Conservation (phyloP, 2,113 vertebrate species). For the Canis aureus region DNA sequence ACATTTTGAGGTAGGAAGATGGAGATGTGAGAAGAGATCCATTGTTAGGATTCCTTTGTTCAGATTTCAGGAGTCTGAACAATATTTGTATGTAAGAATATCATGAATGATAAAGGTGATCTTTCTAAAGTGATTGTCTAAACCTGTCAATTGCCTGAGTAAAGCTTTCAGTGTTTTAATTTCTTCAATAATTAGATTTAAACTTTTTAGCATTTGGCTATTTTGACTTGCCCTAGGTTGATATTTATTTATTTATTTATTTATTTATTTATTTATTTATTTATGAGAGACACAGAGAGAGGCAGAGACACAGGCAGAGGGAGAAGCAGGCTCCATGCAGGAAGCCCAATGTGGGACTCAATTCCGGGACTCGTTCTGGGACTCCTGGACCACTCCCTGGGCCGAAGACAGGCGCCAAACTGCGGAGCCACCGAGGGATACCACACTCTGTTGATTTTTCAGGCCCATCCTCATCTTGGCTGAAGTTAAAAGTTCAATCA, state of each 20-base stretch:
- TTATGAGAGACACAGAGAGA: too few relatives aligned
- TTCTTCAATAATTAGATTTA: neutral
- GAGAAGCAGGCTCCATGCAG: too few relatives aligned
- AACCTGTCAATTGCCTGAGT: neutral
- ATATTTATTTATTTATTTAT: neutral
- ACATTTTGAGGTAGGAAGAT: neutral
- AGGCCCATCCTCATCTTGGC: fast-evolving
- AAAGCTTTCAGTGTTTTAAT: neutral
- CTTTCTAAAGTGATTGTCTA: neutral
- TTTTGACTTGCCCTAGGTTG: neutral
- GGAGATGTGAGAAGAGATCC: neutral
- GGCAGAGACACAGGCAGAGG: too few relatives aligned
- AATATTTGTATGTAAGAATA: neutral
- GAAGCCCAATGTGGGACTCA: too few relatives aligned
- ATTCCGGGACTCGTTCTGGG: too few relatives aligned
- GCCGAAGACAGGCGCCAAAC: too few relatives aligned
- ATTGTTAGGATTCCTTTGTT: neutral
- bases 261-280: too few relatives aligned
- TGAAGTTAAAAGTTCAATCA: neutral
- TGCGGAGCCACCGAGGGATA: too few relatives aligned
- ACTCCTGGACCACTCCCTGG: too few relatives aligned
- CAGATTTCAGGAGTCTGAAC: neutral
- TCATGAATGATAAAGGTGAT: neutral
- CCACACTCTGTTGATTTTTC: neutral
- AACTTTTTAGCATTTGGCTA: neutral